These are phyloP conservation scores for Eulemur coronatus DNA, from an alignment of 2,797 vertebrate genomes.

Conservation along the genomic window DNA sequence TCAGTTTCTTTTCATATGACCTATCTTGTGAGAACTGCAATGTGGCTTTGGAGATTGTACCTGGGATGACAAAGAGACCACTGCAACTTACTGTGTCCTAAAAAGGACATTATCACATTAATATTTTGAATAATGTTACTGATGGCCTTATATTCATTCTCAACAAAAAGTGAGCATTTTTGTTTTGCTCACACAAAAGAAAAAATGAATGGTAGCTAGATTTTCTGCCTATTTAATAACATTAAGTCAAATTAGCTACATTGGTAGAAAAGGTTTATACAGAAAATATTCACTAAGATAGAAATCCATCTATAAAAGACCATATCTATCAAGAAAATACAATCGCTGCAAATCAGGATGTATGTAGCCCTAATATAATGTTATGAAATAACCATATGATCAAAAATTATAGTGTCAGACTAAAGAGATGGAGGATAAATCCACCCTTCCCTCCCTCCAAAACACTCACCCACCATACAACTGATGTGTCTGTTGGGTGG, in stretches of 20 bases:
- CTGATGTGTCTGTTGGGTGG: neutral
- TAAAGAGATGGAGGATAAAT: neutral
- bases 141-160: neutral
- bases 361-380: neutral
- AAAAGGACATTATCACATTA: neutral
- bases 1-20: conserved; percentile 29
- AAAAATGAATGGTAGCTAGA: neutral
- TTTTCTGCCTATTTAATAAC: neutral
- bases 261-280: neutral
- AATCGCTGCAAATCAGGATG: neutral
- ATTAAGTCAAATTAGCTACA: neutral
- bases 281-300: neutral
- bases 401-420: neutral
- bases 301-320: neutral
- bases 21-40: conserved; percentile 31
- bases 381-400: neutral
- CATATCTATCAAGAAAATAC: neutral
- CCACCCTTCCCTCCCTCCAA: accelerated
- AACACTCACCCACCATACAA: neutral
- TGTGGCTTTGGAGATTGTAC: neutral
- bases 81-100: neutral
- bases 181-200: neutral
- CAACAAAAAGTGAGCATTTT: neutral
- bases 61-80: neutral
- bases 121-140: neutral